Evolutionary conservation across 53 echinoderm and acorn worm species (phyloP).

Genomic region (Arbacia lixula): DNA sequence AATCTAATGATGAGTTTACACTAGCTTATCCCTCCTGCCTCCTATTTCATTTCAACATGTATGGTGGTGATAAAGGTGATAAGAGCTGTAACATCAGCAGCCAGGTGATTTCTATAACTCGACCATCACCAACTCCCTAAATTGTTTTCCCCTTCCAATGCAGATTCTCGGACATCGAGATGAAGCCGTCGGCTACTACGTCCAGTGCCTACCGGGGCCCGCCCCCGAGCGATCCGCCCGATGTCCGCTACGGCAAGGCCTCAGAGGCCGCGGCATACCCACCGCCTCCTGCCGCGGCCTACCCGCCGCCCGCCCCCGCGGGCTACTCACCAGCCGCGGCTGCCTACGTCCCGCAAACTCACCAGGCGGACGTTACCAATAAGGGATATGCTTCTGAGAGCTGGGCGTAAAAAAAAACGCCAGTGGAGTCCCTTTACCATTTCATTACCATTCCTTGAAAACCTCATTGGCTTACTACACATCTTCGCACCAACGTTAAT

Average conservation of each 20-base stretch:
- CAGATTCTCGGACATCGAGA: conserved; percentile 49
- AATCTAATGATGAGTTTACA: no score
- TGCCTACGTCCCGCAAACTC: background rate
- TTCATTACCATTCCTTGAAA: no score
- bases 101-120: no score
- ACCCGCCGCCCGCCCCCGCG: conserved; percentile 8
- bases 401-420: conserved; percentile 39
- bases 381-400: conserved; percentile 51
- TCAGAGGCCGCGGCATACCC: background rate
- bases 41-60: no score
- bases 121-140: no score
- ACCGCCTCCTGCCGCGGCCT: conserved; percentile 9
- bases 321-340: background rate
- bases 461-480: no score
- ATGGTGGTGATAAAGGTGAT: no score
- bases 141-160: no score
- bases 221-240: background rate
- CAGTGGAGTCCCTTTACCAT: no score
- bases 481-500: no score
- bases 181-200: conserved; percentile 13
- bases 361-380: conserved; percentile 8
- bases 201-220: background rate
- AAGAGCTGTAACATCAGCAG: no score
- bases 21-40: no score
- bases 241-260: background rate